Evolutionary conservation across 2,797 vertebrate species (phyloP).

Genomic region (Lagocephalus sceleratus): DNA sequence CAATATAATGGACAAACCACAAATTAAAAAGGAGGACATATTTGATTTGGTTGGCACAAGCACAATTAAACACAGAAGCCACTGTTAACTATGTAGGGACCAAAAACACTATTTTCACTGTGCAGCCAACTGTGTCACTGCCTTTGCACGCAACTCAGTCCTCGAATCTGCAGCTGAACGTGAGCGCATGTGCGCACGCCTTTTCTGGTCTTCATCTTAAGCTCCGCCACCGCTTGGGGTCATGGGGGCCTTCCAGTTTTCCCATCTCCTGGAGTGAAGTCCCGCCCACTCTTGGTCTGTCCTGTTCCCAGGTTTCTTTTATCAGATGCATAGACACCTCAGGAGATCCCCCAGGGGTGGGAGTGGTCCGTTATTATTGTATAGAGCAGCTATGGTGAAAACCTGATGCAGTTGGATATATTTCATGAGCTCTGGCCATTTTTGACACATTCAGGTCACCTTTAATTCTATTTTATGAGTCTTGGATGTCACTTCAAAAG

Average conservation of each 20-base stretch:
- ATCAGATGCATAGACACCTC: constrained; percentile 40
- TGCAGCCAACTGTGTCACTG: constrained; percentile 65
- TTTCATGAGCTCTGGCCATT: no score
- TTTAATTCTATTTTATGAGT: no score
- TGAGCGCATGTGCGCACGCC: constrained; percentile 19
- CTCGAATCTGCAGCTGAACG: constrained; percentile 30
- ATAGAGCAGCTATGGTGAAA: constrained; percentile 22
- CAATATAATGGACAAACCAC: background rate
- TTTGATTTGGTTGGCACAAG: constrained; percentile 20
- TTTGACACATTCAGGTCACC: no score
- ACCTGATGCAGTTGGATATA: constrained; percentile 1
- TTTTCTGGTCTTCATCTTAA: constrained; percentile 31
- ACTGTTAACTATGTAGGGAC: constrained; percentile 45
- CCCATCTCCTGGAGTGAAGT: constrained; percentile 43
- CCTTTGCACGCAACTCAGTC: constrained; percentile 55
- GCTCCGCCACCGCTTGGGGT: constrained; percentile 46
- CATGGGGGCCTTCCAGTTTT: constrained; percentile 48
- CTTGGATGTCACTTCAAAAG: no score
- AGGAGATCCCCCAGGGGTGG: constrained; percentile 12
- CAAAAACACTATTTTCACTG: constrained; percentile 54
- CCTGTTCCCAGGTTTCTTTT: constrained; percentile 33
- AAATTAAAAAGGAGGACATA: background rate
- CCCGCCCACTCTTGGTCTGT: constrained; percentile 36
- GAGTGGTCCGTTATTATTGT: constrained; percentile 23
- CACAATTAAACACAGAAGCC: constrained; percentile 33